Base-by-base conservation (phyloP, 2,888 invertebrate genomes). In the Piscicola geometra region DNA sequence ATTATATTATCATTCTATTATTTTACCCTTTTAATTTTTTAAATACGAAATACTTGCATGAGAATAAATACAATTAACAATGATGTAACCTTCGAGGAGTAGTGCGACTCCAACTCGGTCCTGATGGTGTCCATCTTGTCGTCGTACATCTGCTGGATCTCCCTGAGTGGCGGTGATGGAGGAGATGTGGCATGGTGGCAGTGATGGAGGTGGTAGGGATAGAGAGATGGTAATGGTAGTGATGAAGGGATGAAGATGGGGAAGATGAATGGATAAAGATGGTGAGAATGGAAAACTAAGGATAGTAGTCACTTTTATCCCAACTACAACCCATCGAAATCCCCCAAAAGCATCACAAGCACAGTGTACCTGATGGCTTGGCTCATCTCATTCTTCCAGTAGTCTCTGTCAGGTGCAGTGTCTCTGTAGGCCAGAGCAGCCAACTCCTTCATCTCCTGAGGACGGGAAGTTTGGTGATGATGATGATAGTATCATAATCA, bases 331-430 rank as follows among this genome's bases (percentile, higher is more conserved):
- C 9, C 66, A 47, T 21, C 9, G 12, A 47, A 47, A 47, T 9
- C 12, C 50, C 9, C 50, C 50, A 15, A 47, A 47, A 47, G 50
- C 9, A 47, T 15, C 50, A 47, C 50, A n/a, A n/a, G n/a, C n/a
- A n/a, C n/a, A n/a, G n/a, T n/a, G n/a, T n/a, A 56, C 60, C 60
- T 82, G 78, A 88, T 86, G 66, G 87, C 87, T 76, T 84, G 83
- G 1, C 85, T 83, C 76, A 88, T 81, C 80, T 88, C 88, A 80
- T 86, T 87, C 83, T 87, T 87, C 87, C 88, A 88, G 85, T 85
- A 88, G 79, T 87, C 87, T 35, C 87, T 83, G 81, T 88, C 88
- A 66, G 84, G 83, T 1, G 87, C 87, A 1, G 87, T 87, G 81
- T 88, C 88, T 47, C 87, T 83, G 81, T 86, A 86, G 12, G 86